Evolutionary conservation across 1,140 invertebrate genomes (phyloP), one percentile per base, ranked within the genome.

Genomic region (Eciton burchellii): DNA sequence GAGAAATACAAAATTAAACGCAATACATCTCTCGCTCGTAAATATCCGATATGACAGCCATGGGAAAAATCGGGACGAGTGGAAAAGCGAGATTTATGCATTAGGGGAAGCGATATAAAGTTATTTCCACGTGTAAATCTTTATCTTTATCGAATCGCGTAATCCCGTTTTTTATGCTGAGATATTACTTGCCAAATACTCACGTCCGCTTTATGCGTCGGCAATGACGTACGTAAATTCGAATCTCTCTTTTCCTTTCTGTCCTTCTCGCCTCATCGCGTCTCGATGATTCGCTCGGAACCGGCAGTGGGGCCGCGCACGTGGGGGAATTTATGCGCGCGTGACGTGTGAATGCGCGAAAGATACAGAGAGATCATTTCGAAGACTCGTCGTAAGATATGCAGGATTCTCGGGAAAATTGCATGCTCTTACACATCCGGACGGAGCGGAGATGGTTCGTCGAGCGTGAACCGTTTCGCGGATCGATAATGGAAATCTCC

Each of bases 1-100:
- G 35, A 76, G 47, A 77, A 56, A 68, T 77, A 66, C 62, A 77
- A 68, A 77, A 77, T 66, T 77, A 77, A 77, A 77, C 21, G 74
- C 16, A 56, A 68, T 68, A 77, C 29, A 47, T 52, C 16, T 56
- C 6, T 12, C 47, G 16, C 35, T 77, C 74, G 54, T 77, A 77
- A 77, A 66, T 77, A 77, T 68, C 74, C 74, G 62, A 77, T 66
- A 68, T 54, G 74, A 77, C 74, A 77, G 60, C 45, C 65, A 9
- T 54, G 65, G 21, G 19, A 56, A 77, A 77, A 43, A 68, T 77
- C 35, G 74, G 68, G 52, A 29, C 11, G 62, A 54, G 60, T 73
- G 24, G 35, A 57, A 19, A 54, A 77, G 21, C 35, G 41, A 54
- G 29, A 77, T 56, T 52, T 57, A 68, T 76, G 16, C 11, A 12